Percentiles rank a stretch among this genome's conserved stretches.
phyloP scores from a whole-genome alignment of 2,113 vertebrate species.

The Spheniscus mendiculus region DNA sequence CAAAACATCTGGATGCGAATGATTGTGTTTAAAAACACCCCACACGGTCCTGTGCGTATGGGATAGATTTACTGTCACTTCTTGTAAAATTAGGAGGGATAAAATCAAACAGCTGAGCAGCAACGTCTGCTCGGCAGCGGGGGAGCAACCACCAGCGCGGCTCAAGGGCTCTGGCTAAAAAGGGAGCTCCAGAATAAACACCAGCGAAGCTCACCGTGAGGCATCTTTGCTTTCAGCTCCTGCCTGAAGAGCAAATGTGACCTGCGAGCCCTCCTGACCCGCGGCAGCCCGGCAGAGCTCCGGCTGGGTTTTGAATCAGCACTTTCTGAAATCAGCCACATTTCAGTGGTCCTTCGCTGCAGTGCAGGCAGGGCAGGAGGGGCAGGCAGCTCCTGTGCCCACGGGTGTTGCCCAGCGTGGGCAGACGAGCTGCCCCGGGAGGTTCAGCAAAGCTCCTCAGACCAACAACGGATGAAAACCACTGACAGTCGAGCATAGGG shows the following conservation, averaged over 20 bases:
- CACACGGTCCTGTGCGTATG: not conserved
- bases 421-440: not conserved
- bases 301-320: not conserved
- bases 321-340: not conserved
- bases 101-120: constrained; percentile 17
- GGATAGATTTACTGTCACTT: constrained; percentile 40
- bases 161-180: not conserved
- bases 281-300: fast-evolving
- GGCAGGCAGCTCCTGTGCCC: not conserved
- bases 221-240: not conserved
- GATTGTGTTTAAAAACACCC: not conserved
- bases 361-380: not conserved
- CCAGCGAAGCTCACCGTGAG: not conserved
- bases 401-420: not conserved
- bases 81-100: constrained; percentile 20
- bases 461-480: not conserved
- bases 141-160: not conserved
- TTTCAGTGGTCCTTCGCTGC: not conserved
- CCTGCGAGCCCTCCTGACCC: not conserved
- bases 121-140: not conserved
- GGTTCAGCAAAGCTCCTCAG: not conserved
- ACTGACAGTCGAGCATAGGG: not conserved
- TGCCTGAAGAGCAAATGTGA: not conserved
- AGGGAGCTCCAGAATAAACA: not conserved
- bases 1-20: not conserved